These are phyloP conservation scores for Charadrius vociferus DNA, from an alignment of 2,113 vertebrate genomes.

Conservation along the genomic window DNA sequence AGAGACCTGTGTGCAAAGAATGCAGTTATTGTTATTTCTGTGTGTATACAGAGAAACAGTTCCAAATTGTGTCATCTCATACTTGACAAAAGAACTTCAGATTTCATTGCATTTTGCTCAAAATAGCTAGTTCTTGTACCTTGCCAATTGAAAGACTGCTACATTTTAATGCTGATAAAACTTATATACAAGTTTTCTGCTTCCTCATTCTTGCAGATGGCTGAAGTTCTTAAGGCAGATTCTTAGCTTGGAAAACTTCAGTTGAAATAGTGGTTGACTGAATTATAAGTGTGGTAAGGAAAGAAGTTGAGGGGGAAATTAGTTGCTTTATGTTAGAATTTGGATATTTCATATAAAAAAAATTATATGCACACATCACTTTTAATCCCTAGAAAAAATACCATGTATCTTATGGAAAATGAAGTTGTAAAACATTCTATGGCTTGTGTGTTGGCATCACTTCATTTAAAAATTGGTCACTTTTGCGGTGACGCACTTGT, in stretches of 20 bases:
- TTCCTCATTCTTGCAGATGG: neutral
- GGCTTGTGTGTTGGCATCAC: neutral
- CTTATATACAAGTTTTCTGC: neutral
- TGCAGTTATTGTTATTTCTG: neutral
- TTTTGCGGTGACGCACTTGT: neutral
- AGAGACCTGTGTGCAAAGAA: neutral
- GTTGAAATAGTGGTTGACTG: neutral
- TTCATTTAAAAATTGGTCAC: neutral
- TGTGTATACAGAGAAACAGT: neutral
- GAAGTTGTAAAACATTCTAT: neutral
- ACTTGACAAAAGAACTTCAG: neutral
- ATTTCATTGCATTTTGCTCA: neutral
- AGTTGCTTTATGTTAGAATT: neutral
- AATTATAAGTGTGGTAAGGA: neutral
- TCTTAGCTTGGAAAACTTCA: neutral
- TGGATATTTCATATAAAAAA: neutral
- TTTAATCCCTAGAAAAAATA: neutral
- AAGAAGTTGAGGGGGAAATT: neutral
- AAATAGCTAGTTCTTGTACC: neutral
- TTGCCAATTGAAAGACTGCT: neutral
- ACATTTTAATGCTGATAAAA: neutral
- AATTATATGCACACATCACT: rapidly evolving
- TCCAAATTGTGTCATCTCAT: neutral
- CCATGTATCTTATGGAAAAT: neutral
- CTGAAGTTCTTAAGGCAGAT: neutral